A percentile compares a stretch with the other conserved stretches of the same genome.
Evolutionary conservation across 2,888 invertebrate genomes (phyloP).

Genomic region (Phortica magna): DNA sequence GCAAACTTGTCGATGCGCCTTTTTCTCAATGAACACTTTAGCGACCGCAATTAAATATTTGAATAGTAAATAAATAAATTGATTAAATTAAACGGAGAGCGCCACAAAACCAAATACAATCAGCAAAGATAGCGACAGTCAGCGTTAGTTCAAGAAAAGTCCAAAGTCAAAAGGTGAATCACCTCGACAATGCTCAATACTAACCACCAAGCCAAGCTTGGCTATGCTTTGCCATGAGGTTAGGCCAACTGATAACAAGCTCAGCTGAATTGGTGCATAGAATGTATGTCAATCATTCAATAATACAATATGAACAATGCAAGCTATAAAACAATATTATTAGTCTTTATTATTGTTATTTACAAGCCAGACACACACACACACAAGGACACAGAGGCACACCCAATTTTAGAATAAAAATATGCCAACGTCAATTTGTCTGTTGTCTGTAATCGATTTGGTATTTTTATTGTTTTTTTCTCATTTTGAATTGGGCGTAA

Average conservation of each 20-base stretch:
- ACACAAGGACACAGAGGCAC: background rate
- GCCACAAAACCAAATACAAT: background rate
- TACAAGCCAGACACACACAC: background rate
- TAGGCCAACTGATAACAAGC: background rate
- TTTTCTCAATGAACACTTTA: background rate
- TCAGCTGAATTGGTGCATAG: background rate
- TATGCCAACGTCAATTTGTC: background rate
- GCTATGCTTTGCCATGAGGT: too few species aligned
- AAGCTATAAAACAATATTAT: background rate
- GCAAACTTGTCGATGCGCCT: too few species aligned
- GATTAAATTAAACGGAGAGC: slow-evolving; percentile 4
- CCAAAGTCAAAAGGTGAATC: slow-evolving; percentile 70
- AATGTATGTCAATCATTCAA: slow-evolving; percentile 1
- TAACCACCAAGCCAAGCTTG: background rate
- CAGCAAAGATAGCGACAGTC: background rate
- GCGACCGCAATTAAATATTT: slow-evolving; percentile 7
- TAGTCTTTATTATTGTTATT: too few species aligned
- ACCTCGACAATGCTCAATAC: slow-evolving; percentile 45
- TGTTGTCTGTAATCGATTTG: background rate
- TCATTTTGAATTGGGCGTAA: background rate
- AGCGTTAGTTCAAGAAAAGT: slow-evolving; percentile 34
- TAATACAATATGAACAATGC: background rate
- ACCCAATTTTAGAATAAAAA: background rate
- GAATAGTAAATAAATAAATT: slow-evolving; percentile 1
- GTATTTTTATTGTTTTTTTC: background rate